These are phyloP conservation scores for Zaprionus davidi DNA, from an alignment of 1,140 invertebrate genomes.

Conservation along the genomic window DNA sequence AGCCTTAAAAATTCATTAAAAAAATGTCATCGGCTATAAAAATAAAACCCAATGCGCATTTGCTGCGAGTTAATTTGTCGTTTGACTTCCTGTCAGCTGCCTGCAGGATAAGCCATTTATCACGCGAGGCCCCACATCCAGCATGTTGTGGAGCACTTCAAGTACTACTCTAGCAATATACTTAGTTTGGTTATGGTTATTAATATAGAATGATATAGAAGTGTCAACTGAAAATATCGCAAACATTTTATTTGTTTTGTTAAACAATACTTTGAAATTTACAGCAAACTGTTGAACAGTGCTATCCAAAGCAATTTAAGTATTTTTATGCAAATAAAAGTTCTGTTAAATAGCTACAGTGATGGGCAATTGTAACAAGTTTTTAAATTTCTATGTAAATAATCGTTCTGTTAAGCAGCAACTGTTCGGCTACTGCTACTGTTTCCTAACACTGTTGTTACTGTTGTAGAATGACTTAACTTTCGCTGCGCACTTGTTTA, in stretches of 20 bases:
- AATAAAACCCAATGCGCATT: slow-evolving; percentile 51
- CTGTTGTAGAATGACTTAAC: background rate
- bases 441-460: too few species aligned
- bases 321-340: too few species aligned
- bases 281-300: background rate
- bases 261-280: too few species aligned
- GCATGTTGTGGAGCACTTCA: background rate
- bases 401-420: background rate
- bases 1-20: slow-evolving; percentile 57
- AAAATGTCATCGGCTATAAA: slow-evolving; percentile 66
- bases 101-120: slow-evolving; percentile 48
- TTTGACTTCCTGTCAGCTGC: slow-evolving; percentile 81
- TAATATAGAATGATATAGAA: background rate
- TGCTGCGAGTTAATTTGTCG: slow-evolving; percentile 73
- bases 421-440: background rate
- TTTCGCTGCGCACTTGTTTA: slow-evolving; percentile 27
- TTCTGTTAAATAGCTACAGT: background rate
- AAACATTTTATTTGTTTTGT: background rate
- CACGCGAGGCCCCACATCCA: slow-evolving; percentile 12
- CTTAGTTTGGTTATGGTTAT: slow-evolving; percentile 6
- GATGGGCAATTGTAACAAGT: background rate
- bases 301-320: too few species aligned
- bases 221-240: background rate
- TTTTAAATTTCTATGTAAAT: background rate
- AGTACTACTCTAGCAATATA: background rate